phyloP scores from a whole-genome alignment of 2,797 vertebrate species.

The Sebastes taczanowskii region DNA sequence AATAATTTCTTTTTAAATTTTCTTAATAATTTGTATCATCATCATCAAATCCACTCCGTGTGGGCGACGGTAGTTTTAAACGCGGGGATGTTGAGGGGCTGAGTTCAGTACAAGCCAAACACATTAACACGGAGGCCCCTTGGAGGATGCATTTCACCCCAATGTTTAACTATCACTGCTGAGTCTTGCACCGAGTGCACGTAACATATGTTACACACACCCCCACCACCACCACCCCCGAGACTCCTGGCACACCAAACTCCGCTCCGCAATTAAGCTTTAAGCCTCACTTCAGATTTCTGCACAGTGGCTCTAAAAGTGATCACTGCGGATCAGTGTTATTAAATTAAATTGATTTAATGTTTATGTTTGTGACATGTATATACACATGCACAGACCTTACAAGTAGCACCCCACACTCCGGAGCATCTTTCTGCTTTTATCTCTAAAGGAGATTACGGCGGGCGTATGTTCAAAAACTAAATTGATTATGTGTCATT shows the following conservation, averaged over 20 bases:
- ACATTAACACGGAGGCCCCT: constrained; percentile 76
- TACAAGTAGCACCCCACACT: background rate
- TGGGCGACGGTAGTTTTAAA: constrained; percentile 33
- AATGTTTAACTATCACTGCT: constrained; percentile 71
- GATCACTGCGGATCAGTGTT: constrained; percentile 67
- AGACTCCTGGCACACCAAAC: constrained; percentile 64
- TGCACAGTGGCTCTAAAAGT: constrained; percentile 62
- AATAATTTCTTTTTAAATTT: constrained; percentile 16
- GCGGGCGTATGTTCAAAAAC: constrained; percentile 20
- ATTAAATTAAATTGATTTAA: constrained; percentile 69
- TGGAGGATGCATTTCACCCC: constrained; percentile 70
- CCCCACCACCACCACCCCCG: constrained; percentile 34
- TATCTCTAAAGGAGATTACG: constrained; percentile 34
- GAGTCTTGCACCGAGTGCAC: constrained; percentile 62
- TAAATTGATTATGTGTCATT: constrained; percentile 38
- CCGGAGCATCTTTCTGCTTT: constrained; percentile 18
- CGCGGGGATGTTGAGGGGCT: constrained; percentile 67
- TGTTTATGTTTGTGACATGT: constrained; percentile 54
- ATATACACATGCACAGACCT: background rate
- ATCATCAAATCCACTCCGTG: constrained; percentile 31
- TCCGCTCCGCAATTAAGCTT: constrained; percentile 69
- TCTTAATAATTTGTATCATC: constrained; percentile 38
- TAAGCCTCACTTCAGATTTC: constrained; percentile 65
- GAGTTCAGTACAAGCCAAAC: constrained; percentile 74
- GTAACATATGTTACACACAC: constrained; percentile 72